Evolutionary conservation across 1,140 invertebrate genomes (phyloP).

Genomic region (Zaprionus taronus): DNA sequence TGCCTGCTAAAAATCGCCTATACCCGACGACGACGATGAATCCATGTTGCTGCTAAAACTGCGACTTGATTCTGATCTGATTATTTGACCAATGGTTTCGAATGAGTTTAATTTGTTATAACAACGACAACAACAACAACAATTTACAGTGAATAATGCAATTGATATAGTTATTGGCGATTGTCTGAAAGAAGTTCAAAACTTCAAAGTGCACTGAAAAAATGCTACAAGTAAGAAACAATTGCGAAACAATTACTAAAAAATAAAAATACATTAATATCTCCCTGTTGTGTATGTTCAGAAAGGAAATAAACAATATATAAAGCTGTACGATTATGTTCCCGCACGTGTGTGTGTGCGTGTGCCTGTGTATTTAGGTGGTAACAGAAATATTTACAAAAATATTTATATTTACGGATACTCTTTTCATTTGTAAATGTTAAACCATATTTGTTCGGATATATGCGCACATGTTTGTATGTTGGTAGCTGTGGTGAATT

Average conservation of each 20-base stretch:
- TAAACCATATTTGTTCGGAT: neutral
- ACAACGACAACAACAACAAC: neutral
- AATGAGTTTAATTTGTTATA: neutral
- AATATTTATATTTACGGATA: neutral
- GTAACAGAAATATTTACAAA: neutral
- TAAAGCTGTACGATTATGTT: neutral
- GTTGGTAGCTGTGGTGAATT: too few species aligned
- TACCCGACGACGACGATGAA: constrained; percentile 21
- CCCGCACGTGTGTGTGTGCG: neutral
- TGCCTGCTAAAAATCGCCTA: constrained; percentile 44
- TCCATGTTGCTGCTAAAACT: constrained; percentile 38
- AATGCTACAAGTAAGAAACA: constrained; percentile 8
- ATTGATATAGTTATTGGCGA: neutral
- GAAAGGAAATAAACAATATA: neutral
- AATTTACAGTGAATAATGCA: constrained; percentile 3
- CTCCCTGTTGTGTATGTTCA: neutral
- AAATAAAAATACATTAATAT: neutral
- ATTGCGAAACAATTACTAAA: neutral
- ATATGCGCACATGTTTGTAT: neutral
- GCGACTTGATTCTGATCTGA: constrained; percentile 8
- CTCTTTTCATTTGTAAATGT: neutral
- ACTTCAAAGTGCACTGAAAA: neutral
- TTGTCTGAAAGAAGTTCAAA: neutral
- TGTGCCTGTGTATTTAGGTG: neutral
- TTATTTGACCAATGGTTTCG: constrained; percentile 13